Percentiles rank a stretch among this genome's conserved stretches.
These are phyloP conservation scores for Erythrocercus mccallii DNA, from an alignment of 2,113 vertebrate genomes.

Conservation along the genomic window DNA sequence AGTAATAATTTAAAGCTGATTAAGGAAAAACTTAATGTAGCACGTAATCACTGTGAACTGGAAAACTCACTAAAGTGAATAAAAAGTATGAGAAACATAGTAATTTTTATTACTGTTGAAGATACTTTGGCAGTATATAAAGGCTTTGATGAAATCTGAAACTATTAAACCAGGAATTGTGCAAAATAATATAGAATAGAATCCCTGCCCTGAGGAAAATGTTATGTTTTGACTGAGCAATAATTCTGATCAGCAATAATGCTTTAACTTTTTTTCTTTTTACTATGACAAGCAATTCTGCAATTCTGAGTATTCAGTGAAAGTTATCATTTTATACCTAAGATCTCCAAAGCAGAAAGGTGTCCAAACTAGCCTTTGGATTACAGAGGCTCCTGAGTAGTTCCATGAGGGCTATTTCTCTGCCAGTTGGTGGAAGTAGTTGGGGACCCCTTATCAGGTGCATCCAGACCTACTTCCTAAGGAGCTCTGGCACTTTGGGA, in stretches of 20 bases:
- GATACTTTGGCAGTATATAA: not conserved
- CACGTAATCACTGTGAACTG: not conserved
- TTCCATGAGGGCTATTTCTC: not conserved
- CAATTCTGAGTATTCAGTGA: not conserved
- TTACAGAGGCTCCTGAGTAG: not conserved
- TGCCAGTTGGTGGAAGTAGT: not conserved
- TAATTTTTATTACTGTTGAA: not conserved
- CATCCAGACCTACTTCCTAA: not conserved
- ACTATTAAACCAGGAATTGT: not conserved
- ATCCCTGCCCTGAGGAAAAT: not conserved
- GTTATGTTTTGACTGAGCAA: not conserved
- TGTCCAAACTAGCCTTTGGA: not conserved
- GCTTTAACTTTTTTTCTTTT: not conserved
- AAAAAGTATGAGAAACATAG: not conserved
- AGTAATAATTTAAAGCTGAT: not conserved
- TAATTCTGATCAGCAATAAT: not conserved
- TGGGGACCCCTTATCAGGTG: rapidly evolving
- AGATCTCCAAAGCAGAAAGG: not conserved
- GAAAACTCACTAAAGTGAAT: not conserved
- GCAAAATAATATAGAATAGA: not conserved
- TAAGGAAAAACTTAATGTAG: not conserved
- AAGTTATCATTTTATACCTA: not conserved
- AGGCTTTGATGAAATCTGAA: not conserved
- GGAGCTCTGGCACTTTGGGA: not conserved
- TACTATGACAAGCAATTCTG: not conserved